phyloP scores from a whole-genome alignment of 2,797 vertebrate genomes.

The Emys orbicularis region DNA sequence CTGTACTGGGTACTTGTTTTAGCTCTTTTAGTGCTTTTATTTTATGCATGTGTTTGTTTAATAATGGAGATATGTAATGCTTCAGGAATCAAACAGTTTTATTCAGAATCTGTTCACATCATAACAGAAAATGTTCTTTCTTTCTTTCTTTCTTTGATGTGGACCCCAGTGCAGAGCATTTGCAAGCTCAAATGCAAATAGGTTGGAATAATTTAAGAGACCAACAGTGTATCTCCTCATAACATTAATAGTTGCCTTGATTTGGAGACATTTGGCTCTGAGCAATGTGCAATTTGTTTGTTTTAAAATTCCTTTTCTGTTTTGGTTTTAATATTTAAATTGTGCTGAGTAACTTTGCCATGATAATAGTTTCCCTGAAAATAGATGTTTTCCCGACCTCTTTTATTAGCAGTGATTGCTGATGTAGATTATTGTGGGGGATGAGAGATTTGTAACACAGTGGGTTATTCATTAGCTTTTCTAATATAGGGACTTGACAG shows the following conservation, averaged over 20 bases:
- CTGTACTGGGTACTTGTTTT: not conserved
- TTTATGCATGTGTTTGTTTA: conserved; percentile 4
- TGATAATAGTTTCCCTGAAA: conserved; percentile 55
- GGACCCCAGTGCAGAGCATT: not conserved
- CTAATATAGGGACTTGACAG: not conserved
- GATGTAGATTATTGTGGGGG: conserved; percentile 39
- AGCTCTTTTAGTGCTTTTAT: not conserved
- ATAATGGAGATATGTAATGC: conserved; percentile 40
- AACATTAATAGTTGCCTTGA: conserved; percentile 38
- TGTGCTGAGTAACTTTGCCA: conserved; percentile 15
- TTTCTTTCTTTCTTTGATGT: not conserved
- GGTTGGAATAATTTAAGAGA: conserved; percentile 1
- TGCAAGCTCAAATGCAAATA: not conserved
- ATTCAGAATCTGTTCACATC: conserved; percentile 31
- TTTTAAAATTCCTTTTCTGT: conserved; percentile 35
- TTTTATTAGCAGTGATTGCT: conserved; percentile 58
- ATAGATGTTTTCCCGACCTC: conserved; percentile 2
- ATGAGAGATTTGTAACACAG: conserved; percentile 50
- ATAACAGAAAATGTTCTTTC: conserved; percentile 26
- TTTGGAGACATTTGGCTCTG: conserved; percentile 27
- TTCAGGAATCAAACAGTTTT: conserved; percentile 22
- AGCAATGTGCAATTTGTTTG: not conserved
- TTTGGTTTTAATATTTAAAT: conserved; percentile 51
- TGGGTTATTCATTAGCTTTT: conserved; percentile 66
- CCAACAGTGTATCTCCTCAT: conserved; percentile 1